Conservation (phyloP, 2,888 invertebrate genomes). For the Ephialtes manifestator region DNA sequence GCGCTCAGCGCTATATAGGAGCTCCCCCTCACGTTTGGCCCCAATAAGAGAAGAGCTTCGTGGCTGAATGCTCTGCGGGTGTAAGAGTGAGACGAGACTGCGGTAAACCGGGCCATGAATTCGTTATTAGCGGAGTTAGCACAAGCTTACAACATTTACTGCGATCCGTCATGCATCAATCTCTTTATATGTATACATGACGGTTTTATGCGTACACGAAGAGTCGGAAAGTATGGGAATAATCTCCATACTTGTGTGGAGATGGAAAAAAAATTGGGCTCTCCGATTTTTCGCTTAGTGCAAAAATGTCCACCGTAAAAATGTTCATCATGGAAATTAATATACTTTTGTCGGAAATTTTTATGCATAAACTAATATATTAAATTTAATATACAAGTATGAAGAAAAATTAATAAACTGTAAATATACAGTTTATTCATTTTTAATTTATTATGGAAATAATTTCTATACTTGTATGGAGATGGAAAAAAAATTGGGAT, state of each 20-base stretch:
- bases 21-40: slow-evolving; percentile 30
- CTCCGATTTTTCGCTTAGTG: no score
- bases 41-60: slow-evolving; percentile 45
- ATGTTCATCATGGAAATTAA: no score
- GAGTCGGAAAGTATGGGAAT: slow-evolving; percentile 22
- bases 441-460: no score
- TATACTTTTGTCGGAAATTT: no score
- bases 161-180: neutral
- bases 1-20: slow-evolving; percentile 11
- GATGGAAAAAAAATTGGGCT: neutral
- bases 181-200: neutral
- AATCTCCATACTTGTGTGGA: neutral
- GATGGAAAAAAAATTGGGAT: neutral
- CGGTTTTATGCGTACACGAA: neutral
- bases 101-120: slow-evolving; percentile 71
- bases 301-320: no score
- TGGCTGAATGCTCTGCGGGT: neutral
- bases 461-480: neutral
- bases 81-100: slow-evolving; percentile 52
- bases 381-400: no score
- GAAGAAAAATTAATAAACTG: no score
- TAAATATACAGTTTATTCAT: no score
- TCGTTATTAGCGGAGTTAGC: slow-evolving; percentile 64
- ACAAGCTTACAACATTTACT: slow-evolving; percentile 52
- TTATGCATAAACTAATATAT: no score